Evolutionary conservation across 2,113 vertebrate genomes (phyloP), one percentile per base, ranked within the genome.

Genomic region (Platichthys flesus): DNA sequence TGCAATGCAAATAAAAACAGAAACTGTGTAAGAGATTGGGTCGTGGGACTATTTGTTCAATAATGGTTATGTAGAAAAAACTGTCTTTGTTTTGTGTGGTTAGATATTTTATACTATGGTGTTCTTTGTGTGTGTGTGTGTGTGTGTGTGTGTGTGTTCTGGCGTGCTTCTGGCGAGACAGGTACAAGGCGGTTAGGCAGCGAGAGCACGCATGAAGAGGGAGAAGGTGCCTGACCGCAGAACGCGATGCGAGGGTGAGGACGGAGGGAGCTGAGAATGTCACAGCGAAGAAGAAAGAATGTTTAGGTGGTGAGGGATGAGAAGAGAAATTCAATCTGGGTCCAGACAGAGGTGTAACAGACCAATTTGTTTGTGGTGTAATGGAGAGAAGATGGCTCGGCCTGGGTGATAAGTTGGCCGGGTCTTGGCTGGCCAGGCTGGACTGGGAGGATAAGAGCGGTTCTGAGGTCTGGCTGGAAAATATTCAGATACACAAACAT

Each of bases 321-420:
- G 90, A 91, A 89, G 88, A 93, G 91, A 93, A 93, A 94, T 93
- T 90, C 90, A 93, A 94, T 94, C 91, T 90, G 83, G 89, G 81
- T 79, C 87, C 89, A 91, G 92, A 87, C 92, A 90, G 91, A 91
- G 84, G 91, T 92, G 90, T 90, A 93, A 92, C 92, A 93, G 88
- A 85, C 81, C 90, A 91, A 93, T 94, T 92, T 93, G 90, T 93
- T 91, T 92, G 90, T 85, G 84, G 86, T 82, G 85, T 88, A 93
- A 93, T 91, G 31, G 31, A 79, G 90, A 90, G 89, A 92, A 90
- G 90, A 93, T 90, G 89, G 84, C 66, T 85, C 83, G 87, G 87
- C 73, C 67, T 54, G 78, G 78, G 57, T 87, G 90, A 88, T 91
- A 90, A 90, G 88, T 86, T 78, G 84, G 83, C 84, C 68, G 28